Evolutionary conservation across 53 echinoderm and acorn worm genomes (phyloP).

Genomic region (Astropecten irregularis): DNA sequence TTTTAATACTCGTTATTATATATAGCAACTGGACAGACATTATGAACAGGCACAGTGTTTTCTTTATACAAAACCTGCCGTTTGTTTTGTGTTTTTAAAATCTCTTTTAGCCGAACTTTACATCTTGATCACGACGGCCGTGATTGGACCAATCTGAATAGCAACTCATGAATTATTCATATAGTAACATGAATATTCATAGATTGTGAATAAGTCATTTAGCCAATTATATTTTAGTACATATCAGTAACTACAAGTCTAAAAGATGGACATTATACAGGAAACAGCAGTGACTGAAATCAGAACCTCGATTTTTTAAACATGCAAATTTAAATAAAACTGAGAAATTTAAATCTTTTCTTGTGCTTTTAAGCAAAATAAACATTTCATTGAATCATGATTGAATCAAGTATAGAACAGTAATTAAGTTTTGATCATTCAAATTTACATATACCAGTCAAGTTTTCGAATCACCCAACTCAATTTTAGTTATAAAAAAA

Average conservation of each 20-base stretch:
- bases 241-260: slow-evolving; percentile 12
- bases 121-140: background rate
- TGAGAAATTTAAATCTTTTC: background rate
- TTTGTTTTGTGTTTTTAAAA: background rate
- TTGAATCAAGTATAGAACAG: background rate
- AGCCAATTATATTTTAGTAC: slow-evolving; percentile 15
- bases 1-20: background rate
- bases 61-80: slow-evolving; percentile 48
- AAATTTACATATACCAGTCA: slow-evolving; percentile 12
- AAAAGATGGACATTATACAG: background rate
- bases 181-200: slow-evolving; percentile 1
- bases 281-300: background rate
- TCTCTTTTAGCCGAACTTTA: too few relatives aligned
- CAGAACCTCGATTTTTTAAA: background rate
- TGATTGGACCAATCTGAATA: background rate
- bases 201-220: background rate
- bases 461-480: slow-evolving; percentile 1
- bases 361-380: slow-evolving; percentile 13
- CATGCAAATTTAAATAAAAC: slow-evolving; percentile 46
- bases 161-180: slow-evolving; percentile 45
- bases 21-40: slow-evolving; percentile 43
- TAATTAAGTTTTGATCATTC: background rate
- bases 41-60: slow-evolving; percentile 46
- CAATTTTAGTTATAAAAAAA: slow-evolving; percentile 21
- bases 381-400: background rate